Percentiles rank a stretch among this genome's conserved stretches.
These are phyloP conservation scores for Metellina segmentata DNA, from an alignment of 2,888 invertebrate species.

Conservation along the genomic window DNA sequence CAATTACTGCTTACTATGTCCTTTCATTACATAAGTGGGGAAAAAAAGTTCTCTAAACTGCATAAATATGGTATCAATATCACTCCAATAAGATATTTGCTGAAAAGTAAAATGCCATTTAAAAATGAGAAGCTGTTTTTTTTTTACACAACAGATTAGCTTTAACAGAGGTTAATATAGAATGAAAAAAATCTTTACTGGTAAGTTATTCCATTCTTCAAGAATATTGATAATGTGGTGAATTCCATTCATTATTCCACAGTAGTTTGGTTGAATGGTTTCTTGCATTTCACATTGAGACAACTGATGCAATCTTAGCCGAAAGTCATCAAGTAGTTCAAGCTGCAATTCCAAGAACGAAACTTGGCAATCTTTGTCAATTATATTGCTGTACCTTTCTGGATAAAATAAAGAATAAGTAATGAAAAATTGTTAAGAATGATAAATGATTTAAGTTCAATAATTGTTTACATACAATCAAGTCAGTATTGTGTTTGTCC, in stretches of 20 bases:
- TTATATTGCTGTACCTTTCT: constrained; percentile 81
- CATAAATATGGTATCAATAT: not conserved
- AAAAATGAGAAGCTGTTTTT: too few relatives aligned
- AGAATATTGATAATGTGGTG: constrained; percentile 87
- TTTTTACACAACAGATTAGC: too few relatives aligned
- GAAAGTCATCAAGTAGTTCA: constrained; percentile 94
- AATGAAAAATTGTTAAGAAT: not conserved
- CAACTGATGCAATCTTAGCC: constrained; percentile 91
- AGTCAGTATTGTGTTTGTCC: too few relatives aligned
- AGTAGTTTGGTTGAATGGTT: constrained; percentile 84
- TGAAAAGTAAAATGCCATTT: not conserved
- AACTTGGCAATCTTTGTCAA: constrained; percentile 80
- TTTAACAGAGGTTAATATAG: too few relatives aligned
- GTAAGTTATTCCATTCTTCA: constrained; percentile 88
- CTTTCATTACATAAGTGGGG: not conserved
- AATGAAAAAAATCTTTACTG: constrained; percentile 82
- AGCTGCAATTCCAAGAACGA: constrained; percentile 94
- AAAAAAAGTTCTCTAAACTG: not conserved
- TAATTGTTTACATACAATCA: too few relatives aligned
- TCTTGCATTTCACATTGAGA: constrained; percentile 85
- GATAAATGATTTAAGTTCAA: not conserved
- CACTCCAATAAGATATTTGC: not conserved
- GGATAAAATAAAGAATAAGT: constrained; percentile 38
- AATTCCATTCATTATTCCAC: constrained; percentile 88
- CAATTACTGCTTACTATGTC: too few relatives aligned